These are phyloP conservation scores for Matsumurasca onukii DNA, from an alignment of 1,140 invertebrate species.

Conservation along the genomic window DNA sequence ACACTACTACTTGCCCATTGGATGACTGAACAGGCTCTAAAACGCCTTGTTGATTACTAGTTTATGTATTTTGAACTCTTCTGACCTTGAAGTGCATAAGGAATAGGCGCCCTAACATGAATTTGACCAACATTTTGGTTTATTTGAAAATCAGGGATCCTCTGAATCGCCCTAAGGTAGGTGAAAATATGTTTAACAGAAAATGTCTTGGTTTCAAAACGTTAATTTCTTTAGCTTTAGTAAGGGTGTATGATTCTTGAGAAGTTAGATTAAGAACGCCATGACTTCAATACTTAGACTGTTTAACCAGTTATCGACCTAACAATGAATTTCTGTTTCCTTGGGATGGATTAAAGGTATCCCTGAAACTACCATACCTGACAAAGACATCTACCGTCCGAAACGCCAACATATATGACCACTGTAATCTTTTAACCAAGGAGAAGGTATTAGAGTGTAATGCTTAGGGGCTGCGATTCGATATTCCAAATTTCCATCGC, in stretches of 20 bases:
- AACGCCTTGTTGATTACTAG: not conserved
- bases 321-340: constrained; percentile 2
- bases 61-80: not conserved
- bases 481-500: not conserved
- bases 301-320: constrained; percentile 1
- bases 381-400: not conserved
- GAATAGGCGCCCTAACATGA: not conserved
- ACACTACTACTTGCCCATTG: constrained; percentile 1
- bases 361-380: constrained; percentile 5
- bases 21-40: not conserved
- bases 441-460: no score
- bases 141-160: not conserved
- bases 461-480: no score
- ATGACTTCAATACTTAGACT: not conserved
- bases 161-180: not conserved
- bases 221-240: not conserved
- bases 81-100: not conserved
- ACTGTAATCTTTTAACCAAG: constrained; percentile 6
- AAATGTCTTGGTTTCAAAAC: not conserved
- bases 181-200: no score
- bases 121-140: not conserved
- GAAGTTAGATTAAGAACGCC: not conserved
- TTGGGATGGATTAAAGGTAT: not conserved
- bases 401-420: not conserved
- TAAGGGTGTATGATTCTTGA: not conserved